A percentile compares a stretch with the other conserved stretches of the same genome.
Evolutionary conservation across 2,797 vertebrate species (phyloP).

Genomic region (Salarias fasciatus): DNA sequence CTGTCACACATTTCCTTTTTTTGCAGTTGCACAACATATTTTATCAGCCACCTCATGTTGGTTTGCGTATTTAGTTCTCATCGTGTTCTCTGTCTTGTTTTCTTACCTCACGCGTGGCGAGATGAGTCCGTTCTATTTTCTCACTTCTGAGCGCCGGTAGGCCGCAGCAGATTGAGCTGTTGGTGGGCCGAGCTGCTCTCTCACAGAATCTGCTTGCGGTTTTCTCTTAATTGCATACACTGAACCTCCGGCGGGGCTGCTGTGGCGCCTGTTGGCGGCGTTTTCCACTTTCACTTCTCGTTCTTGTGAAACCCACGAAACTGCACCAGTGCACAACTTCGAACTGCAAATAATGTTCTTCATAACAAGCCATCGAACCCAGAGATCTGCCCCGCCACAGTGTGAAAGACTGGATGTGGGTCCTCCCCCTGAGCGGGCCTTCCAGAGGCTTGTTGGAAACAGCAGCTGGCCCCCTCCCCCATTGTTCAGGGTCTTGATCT

Average conservation of each 20-base stretch:
- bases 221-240: background rate
- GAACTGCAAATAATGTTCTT: background rate
- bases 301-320: background rate
- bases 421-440: conserved; percentile 1
- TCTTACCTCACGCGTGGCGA: background rate
- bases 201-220: background rate
- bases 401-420: background rate
- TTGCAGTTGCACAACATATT: background rate
- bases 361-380: background rate
- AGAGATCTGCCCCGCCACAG: background rate
- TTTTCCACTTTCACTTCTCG: conserved; percentile 35
- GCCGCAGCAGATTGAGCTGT: background rate
- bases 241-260: background rate
- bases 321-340: no score
- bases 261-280: background rate
- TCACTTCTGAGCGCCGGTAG: no score
- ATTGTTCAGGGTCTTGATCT: conserved; percentile 40
- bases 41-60: background rate
- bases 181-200: background rate
- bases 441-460: background rate
- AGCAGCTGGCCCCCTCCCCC: conserved; percentile 16
- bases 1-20: background rate
- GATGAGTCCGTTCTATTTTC: background rate
- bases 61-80: background rate
- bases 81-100: background rate